phyloP scores from a whole-genome alignment of 2,113 vertebrate species.

The Cyrtonyx montezumae region DNA sequence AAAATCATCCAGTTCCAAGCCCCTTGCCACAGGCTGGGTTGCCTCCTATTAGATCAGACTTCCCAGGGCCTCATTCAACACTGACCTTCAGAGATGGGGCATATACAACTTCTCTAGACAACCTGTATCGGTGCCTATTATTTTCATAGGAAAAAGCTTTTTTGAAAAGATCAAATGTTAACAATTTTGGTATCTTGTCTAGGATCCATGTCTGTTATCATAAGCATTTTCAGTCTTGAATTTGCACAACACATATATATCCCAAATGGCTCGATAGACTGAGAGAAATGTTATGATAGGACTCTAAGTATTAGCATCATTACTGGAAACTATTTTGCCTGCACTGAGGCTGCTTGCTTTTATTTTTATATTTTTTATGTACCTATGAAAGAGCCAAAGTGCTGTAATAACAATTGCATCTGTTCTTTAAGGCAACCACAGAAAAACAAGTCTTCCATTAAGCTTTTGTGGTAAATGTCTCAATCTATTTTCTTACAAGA shows the following conservation, averaged over 20 bases:
- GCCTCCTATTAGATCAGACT: background rate
- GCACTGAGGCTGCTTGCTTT: background rate
- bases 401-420: background rate
- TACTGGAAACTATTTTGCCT: background rate
- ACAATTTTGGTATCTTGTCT: background rate
- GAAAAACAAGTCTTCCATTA: background rate
- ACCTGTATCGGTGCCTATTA: background rate
- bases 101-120: background rate
- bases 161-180: background rate
- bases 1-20: background rate
- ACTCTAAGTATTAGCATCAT: background rate
- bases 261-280: background rate
- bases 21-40: background rate
- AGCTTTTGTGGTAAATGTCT: background rate
- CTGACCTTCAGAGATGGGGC: background rate
- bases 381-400: background rate
- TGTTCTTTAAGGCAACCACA: background rate
- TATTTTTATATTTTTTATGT: background rate
- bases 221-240: background rate
- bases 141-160: background rate
- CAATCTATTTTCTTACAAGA: background rate
- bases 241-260: background rate
- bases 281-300: background rate
- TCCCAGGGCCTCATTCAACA: background rate
- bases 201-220: background rate